A percentile compares a stretch with the other conserved stretches of the same genome.
phyloP scores from a whole-genome alignment of 37 sponge, comb jelly and placozoan genomes.

The Spongia lamella region DNA sequence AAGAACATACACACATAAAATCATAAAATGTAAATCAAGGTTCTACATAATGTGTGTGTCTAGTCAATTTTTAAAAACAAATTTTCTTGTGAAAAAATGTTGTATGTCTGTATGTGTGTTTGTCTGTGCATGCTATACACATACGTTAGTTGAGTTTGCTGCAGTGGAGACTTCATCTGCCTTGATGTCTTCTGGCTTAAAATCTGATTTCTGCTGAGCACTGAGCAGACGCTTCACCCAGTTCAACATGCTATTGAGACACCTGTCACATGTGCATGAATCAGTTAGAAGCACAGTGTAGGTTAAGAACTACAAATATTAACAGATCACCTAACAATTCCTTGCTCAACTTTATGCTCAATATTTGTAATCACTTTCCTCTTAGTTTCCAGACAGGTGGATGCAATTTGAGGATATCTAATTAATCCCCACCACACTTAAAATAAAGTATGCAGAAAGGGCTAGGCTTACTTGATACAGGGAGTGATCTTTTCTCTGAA shows the following conservation, averaged over 20 bases:
- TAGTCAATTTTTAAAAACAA: too few relatives aligned
- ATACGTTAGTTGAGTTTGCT: background rate
- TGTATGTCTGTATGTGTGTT: background rate
- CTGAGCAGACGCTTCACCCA: slow-evolving; percentile 48
- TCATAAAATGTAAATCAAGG: background rate
- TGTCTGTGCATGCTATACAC: background rate
- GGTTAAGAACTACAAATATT: too few relatives aligned
- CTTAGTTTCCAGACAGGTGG: slow-evolving; percentile 62
- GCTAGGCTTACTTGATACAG: slow-evolving; percentile 66
- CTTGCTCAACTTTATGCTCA: slow-evolving; percentile 80
- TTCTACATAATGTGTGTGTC: too few relatives aligned
- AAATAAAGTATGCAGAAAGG: too few relatives aligned
- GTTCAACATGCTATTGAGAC: slow-evolving; percentile 49
- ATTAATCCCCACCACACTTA: too few relatives aligned
- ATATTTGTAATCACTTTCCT: slow-evolving; percentile 41
- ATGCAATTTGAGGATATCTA: slow-evolving; percentile 68
- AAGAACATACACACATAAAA: background rate
- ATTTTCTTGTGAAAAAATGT: too few relatives aligned
- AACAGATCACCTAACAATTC: slow-evolving; percentile 60
- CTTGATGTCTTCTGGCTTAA: slow-evolving; percentile 63
- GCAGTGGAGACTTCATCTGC: slow-evolving; percentile 5
- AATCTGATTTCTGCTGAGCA: slow-evolving; percentile 86
- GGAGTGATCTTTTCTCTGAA: slow-evolving; percentile 75
- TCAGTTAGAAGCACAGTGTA: background rate
- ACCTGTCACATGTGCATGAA: slow-evolving; percentile 20